Percentiles rank a stretch among this genome's conserved stretches.
These are phyloP conservation scores for Acanthaster planci DNA, from an alignment of 35 echinoderm and acorn worm genomes.

Conservation along the genomic window DNA sequence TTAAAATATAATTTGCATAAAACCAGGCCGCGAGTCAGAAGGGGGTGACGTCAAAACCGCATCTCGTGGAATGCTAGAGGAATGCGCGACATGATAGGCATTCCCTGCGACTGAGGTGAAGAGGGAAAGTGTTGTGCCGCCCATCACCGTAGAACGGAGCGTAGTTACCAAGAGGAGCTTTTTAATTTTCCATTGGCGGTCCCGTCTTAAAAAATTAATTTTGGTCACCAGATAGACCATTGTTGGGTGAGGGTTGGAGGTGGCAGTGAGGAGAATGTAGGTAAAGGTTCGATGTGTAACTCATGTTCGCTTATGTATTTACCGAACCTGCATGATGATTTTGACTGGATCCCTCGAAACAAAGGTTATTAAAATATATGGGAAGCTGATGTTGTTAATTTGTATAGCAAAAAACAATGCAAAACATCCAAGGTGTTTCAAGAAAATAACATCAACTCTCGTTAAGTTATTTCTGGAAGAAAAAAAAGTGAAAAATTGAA, in stretches of 20 bases:
- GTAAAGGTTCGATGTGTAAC: neutral
- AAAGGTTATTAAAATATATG: no score
- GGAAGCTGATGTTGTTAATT: no score
- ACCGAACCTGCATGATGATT: no score
- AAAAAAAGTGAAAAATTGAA: no score
- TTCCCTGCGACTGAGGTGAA: neutral
- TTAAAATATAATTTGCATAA: slow-evolving; percentile 52
- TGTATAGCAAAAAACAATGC: no score
- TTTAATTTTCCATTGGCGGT: neutral
- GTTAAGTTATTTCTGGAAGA: no score
- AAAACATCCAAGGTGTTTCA: no score
- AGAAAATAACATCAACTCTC: no score
- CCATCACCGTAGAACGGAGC: neutral
- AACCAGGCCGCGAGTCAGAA: slow-evolving; percentile 17
- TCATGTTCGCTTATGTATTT: no score
- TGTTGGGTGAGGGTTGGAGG: neutral
- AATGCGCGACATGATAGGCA: slow-evolving; percentile 61
- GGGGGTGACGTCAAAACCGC: slow-evolving; percentile 52
- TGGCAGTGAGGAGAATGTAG: neutral
- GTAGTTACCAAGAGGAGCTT: neutral
- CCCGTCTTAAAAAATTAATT: neutral
- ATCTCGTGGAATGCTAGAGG: slow-evolving; percentile 50
- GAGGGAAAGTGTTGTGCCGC: neutral
- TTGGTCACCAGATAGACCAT: neutral
- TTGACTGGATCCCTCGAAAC: no score